These are phyloP conservation scores for Semicossyphus pulcher DNA, from an alignment of 2,113 vertebrate genomes.

Conservation along the genomic window DNA sequence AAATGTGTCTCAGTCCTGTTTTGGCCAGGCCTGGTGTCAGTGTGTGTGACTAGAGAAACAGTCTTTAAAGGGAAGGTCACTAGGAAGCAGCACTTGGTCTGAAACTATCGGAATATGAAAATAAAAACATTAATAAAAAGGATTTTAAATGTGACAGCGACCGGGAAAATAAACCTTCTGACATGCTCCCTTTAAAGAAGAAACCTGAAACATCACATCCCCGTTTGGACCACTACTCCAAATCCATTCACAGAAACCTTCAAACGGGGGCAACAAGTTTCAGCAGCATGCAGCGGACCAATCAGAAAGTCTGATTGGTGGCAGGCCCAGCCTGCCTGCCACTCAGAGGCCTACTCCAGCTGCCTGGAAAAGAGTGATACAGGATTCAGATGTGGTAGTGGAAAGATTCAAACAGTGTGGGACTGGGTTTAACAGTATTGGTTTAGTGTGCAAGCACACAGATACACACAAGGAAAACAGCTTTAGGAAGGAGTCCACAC, in stretches of 20 bases:
- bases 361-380: not conserved
- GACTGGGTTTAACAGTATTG: conserved; percentile 79
- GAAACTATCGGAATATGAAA: conserved; percentile 59
- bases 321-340: conserved; percentile 63
- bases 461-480: conserved; percentile 12
- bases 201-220: conserved; percentile 69
- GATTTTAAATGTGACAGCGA: conserved; percentile 44
- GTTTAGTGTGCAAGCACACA: conserved; percentile 40
- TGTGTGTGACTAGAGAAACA: conserved; percentile 82
- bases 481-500: conserved; percentile 28
- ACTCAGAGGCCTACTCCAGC: conserved; percentile 28
- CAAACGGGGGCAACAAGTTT: conserved; percentile 11
- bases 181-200: conserved; percentile 48
- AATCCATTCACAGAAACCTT: conserved; percentile 63
- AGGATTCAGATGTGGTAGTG: conserved; percentile 60
- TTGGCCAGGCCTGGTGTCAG: conserved; percentile 76
- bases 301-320: conserved; percentile 24
- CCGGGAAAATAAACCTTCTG: conserved; percentile 37
- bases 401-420: conserved; percentile 79
- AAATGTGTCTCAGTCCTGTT: conserved; percentile 67
- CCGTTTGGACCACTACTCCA: conserved; percentile 43
- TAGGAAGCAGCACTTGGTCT: conserved; percentile 74
- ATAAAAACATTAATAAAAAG: not conserved
- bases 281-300: conserved; percentile 36
- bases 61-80: conserved; percentile 71